Conservation (phyloP, 2,113 vertebrate species). For the Tinamus guttatus region DNA sequence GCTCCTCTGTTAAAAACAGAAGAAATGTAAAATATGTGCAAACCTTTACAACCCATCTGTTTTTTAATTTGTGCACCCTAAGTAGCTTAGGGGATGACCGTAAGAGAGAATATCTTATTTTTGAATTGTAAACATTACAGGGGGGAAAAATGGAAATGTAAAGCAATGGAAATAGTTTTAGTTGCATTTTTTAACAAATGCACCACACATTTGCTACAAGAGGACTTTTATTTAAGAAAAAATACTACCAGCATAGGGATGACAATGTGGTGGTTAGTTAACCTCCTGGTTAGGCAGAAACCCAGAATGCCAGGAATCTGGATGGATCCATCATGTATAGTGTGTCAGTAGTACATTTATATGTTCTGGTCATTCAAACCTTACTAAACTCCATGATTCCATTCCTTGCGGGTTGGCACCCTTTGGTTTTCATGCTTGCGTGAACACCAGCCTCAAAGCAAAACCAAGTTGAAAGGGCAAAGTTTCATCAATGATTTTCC, state of each 20-base stretch:
- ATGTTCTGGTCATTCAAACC: neutral
- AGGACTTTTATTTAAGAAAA: neutral
- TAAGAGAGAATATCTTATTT: neutral
- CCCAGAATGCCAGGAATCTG: neutral
- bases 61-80: neutral
- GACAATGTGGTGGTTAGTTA: neutral
- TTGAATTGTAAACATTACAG: neutral
- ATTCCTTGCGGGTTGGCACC: fast-evolving
- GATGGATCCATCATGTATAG: too few species aligned
- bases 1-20: neutral
- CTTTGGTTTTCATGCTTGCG: neutral
- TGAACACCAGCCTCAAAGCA: conserved; percentile 16
- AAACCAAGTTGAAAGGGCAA: conserved; percentile 35
- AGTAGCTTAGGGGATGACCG: neutral
- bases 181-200: neutral
- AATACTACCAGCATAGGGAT: neutral
- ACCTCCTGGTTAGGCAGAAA: neutral
- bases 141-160: neutral
- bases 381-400: neutral
- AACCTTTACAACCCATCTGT: neutral
- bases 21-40: neutral
- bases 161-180: neutral
- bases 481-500: conserved; percentile 42
- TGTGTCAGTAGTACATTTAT: too few species aligned
- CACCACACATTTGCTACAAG: neutral